These are phyloP conservation scores for Zaprionus ornatus DNA, from an alignment of 1,140 invertebrate genomes.

Conservation along the genomic window DNA sequence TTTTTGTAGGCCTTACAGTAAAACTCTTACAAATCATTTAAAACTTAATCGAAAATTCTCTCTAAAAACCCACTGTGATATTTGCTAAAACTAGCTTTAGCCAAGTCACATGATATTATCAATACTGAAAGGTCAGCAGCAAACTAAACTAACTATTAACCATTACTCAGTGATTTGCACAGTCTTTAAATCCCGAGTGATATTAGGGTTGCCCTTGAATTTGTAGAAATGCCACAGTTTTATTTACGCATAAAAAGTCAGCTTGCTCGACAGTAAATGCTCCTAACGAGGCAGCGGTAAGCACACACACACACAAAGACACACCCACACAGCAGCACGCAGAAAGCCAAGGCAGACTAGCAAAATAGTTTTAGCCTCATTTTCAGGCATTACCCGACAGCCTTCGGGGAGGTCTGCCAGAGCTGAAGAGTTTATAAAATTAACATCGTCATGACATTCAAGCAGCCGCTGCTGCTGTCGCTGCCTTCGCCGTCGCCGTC, in stretches of 20 bases:
- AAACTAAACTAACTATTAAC: neutral
- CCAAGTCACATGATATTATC: too few species aligned
- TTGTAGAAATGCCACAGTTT: neutral
- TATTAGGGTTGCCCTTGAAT: neutral
- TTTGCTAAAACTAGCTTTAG: too few species aligned
- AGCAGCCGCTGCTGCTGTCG: conserved; percentile 24
- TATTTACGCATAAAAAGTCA: neutral
- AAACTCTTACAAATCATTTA: too few species aligned
- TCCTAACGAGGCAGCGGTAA: conserved; percentile 27
- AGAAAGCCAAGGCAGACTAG: conserved; percentile 34
- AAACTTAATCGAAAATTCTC: too few species aligned
- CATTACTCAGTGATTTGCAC: neutral
- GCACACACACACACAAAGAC: conserved; percentile 40
- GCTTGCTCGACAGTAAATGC: conserved; percentile 1
- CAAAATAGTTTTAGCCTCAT: conserved; percentile 49
- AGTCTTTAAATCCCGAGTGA: neutral
- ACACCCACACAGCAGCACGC: conserved; percentile 39
- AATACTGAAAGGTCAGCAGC: too few species aligned
- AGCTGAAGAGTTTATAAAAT: conserved; percentile 80
- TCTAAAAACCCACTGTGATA: too few species aligned
- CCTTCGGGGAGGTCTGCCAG: conserved; percentile 29
- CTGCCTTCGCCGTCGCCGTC: neutral
- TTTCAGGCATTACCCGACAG: conserved; percentile 8
- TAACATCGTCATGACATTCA: conserved; percentile 77
- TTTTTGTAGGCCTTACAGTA: too few species aligned